Conservation (phyloP, 2,888 invertebrate species). For the Platerodrilus igneus region DNA sequence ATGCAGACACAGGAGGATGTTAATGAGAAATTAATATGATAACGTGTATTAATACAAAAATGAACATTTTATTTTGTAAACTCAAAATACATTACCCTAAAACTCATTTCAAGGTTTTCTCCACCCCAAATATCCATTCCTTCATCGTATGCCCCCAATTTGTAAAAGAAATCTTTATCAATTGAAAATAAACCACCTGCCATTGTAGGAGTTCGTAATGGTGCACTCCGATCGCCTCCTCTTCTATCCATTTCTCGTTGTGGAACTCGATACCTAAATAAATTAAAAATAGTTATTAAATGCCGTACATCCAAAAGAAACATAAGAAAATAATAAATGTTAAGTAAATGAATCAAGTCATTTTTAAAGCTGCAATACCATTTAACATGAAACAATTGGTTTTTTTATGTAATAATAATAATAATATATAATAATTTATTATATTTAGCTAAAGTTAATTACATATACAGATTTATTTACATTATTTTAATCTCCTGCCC, state of each 20-base stretch:
- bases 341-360: background rate
- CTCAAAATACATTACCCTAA: conserved; percentile 60
- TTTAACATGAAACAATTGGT: background rate
- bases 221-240: conserved; percentile 87
- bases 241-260: conserved; percentile 93
- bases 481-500: too few species aligned
- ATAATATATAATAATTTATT: too few species aligned
- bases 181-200: conserved; percentile 95
- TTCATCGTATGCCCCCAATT: conserved; percentile 95
- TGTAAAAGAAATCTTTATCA: conserved; percentile 94
- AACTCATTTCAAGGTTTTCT: conserved; percentile 93
- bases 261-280: conserved; percentile 87
- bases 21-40: conserved; percentile 7
- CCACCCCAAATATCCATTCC: conserved; percentile 99
- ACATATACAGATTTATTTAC: too few species aligned
- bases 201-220: conserved; percentile 95
- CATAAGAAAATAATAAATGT: conserved; percentile 8
- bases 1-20: conserved; percentile 21
- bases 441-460: too few species aligned
- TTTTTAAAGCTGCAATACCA: background rate
- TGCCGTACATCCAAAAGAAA: background rate
- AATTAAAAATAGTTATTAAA: conserved; percentile 2
- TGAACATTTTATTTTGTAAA: too few species aligned
- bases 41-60: conserved; percentile 5
- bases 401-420: too few species aligned